Conservation (phyloP, 1,140 invertebrate species). For the Panagrolaimus sp. region DNA sequence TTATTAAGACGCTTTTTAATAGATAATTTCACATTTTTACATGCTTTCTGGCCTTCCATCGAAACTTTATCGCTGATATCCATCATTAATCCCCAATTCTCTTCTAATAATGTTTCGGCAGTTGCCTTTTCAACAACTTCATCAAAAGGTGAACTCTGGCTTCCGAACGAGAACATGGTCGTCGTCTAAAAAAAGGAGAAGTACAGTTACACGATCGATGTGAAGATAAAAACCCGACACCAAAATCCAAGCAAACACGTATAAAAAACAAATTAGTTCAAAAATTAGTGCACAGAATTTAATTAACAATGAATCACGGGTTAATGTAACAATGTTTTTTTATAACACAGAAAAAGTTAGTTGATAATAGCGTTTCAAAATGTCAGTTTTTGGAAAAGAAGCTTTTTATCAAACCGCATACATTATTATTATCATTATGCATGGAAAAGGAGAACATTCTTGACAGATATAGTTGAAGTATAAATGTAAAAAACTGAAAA, state of each 20-base stretch:
- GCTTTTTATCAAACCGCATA: no score
- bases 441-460: constrained; percentile 9
- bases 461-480: not conserved
- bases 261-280: not conserved
- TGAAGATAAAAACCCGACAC: not conserved
- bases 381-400: no score
- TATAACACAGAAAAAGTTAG: no score
- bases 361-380: no score
- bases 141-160: constrained; percentile 45
- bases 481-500: not conserved
- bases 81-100: constrained; percentile 87
- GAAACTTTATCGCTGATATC: constrained; percentile 63
- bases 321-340: no score
- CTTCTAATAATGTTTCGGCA: constrained; percentile 81
- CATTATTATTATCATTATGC: constrained; percentile 3
- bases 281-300: no score
- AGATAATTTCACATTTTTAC: constrained; percentile 50
- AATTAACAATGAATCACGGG: no score
- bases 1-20: constrained; percentile 80
- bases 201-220: not conserved
- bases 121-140: constrained; percentile 73
- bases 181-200: constrained; percentile 20
- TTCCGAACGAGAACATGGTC: constrained; percentile 33
- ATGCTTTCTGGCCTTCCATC: constrained; percentile 72
- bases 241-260: not conserved